These are phyloP conservation scores for Mionectes olivaceus DNA, from an alignment of 2,797 vertebrate species.

Conservation along the genomic window DNA sequence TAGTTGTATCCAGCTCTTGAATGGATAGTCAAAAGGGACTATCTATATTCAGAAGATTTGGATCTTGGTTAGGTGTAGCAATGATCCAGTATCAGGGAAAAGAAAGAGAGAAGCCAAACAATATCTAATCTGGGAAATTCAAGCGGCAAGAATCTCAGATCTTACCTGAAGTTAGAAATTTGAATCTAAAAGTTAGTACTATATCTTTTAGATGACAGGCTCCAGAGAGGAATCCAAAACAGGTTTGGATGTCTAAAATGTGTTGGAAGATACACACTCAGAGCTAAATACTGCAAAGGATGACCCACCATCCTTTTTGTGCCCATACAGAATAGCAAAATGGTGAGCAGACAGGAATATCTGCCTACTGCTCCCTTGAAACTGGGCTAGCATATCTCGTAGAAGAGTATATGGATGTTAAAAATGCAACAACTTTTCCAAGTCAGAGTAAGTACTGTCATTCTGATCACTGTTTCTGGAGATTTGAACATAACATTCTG, in stretches of 20 bases:
- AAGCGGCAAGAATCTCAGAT: neutral
- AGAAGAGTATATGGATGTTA: neutral
- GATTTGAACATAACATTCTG: neutral
- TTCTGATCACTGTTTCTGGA: neutral
- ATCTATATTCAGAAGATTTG: neutral
- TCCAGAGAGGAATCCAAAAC: neutral
- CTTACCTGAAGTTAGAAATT: neutral
- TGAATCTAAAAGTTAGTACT: neutral
- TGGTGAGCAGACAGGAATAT: neutral
- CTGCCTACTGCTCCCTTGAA: neutral
- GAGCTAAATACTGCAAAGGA: neutral
- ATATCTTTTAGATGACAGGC: neutral
- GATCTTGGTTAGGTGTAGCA: neutral
- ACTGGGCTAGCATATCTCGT: neutral
- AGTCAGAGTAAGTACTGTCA: neutral
- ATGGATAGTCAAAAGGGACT: neutral
- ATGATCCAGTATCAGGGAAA: neutral
- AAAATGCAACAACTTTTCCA: neutral
- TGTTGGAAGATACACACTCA: neutral
- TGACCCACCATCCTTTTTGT: neutral
- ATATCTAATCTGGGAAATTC: accelerated
- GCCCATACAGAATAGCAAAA: neutral
- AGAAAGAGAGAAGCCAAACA: neutral
- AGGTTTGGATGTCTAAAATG: neutral
- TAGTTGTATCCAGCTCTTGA: neutral